Percentiles rank a stretch among this genome's conserved stretches.
These are phyloP conservation scores for Axinella damicornis DNA, from an alignment of 37 sponge, comb jelly and placozoan genomes.

Conservation along the genomic window DNA sequence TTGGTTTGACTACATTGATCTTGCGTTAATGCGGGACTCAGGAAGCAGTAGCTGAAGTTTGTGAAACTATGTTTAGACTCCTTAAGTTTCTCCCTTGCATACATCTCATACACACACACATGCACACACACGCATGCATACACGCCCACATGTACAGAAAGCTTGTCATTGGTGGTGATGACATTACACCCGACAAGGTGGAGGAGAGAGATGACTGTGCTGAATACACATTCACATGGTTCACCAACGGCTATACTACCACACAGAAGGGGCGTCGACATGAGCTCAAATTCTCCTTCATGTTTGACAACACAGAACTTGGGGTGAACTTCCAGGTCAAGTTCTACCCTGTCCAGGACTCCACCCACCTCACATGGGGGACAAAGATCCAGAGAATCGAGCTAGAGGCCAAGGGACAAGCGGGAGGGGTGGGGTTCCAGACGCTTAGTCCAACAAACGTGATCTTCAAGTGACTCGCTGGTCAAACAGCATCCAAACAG, in stretches of 20 bases:
- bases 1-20: too few species aligned
- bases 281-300: slow-evolving; percentile 30
- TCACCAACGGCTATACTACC: slow-evolving; percentile 60
- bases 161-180: slow-evolving; percentile 57
- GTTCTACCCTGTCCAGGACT: slow-evolving; percentile 42
- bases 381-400: slow-evolving; percentile 43
- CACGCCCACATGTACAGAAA: slow-evolving; percentile 14
- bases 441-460: slow-evolving; percentile 33
- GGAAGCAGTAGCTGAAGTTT: too few species aligned
- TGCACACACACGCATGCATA: neutral
- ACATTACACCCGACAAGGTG: slow-evolving; percentile 30
- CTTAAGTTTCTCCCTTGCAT: neutral
- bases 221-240: slow-evolving; percentile 58
- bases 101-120: slow-evolving; percentile 18
- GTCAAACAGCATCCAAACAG: too few species aligned
- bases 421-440: neutral
- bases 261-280: slow-evolving; percentile 43
- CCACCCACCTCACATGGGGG: slow-evolving; percentile 68
- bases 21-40: too few species aligned
- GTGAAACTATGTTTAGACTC: too few species aligned
- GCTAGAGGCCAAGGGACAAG: slow-evolving; percentile 18
- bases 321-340: slow-evolving; percentile 39
- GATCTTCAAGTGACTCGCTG: neutral
- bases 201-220: neutral
- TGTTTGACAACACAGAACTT: slow-evolving; percentile 32